phyloP scores from a whole-genome alignment of 2,797 vertebrate genomes.

The Paedocypris micromegethes region DNA sequence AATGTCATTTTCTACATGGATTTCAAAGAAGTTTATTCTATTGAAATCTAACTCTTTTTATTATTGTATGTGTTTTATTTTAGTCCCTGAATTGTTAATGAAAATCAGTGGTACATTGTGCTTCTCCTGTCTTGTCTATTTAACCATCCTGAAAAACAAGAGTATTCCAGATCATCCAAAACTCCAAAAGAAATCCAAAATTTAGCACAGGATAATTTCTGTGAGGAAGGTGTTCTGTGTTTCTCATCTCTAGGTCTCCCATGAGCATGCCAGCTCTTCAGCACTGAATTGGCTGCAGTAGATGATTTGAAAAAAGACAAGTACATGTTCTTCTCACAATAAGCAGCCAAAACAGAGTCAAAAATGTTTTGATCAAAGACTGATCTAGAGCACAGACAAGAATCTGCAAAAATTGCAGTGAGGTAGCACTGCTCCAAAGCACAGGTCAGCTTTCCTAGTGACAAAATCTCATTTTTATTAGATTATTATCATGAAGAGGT shows the following conservation, averaged over 20 bases:
- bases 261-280: conserved; percentile 6
- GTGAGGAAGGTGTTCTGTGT: conserved; percentile 1
- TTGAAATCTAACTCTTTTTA: too few relatives aligned
- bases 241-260: conserved; percentile 35
- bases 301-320: conserved; percentile 2
- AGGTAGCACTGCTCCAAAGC: too few relatives aligned
- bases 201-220: conserved; percentile 38
- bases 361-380: not conserved
- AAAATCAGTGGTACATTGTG: not conserved
- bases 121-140: conserved; percentile 2
- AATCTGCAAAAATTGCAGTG: too few relatives aligned
- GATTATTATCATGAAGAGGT: too few relatives aligned
- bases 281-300: conserved; percentile 15
- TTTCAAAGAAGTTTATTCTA: too few relatives aligned
- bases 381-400: too few relatives aligned
- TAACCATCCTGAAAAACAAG: conserved; percentile 26
- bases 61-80: too few relatives aligned
- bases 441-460: too few relatives aligned
- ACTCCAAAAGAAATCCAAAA: conserved; percentile 26
- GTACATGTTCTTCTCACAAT: conserved; percentile 7
- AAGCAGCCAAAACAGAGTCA: conserved; percentile 7
- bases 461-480: too few relatives aligned
- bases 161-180: conserved; percentile 5
- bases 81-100: too few relatives aligned
- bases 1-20: too few relatives aligned